These are phyloP conservation scores for Rhinoderma darwinii DNA, from an alignment of 2,113 vertebrate genomes.

Conservation along the genomic window DNA sequence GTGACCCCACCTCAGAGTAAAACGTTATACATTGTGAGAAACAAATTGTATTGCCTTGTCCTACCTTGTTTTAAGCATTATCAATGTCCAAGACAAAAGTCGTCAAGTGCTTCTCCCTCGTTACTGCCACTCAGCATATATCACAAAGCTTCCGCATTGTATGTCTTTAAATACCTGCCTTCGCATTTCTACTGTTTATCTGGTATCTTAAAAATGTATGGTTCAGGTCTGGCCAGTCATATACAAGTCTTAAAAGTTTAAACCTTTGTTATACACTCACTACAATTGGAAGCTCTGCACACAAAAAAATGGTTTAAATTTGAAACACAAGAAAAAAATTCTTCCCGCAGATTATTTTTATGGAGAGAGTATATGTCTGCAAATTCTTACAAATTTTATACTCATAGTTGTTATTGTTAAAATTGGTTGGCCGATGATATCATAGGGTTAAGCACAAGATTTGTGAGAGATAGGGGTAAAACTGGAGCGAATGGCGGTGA, in stretches of 20 bases:
- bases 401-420: neutral
- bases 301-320: neutral
- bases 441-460: neutral
- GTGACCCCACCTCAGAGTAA: neutral
- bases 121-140: conserved; percentile 17
- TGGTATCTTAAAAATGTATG: conserved; percentile 39
- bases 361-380: neutral
- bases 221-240: neutral
- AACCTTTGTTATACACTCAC: neutral
- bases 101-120: neutral
- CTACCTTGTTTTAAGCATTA: conserved; percentile 35
- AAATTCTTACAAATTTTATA: neutral
- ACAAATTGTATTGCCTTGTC: neutral
- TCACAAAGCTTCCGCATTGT: conserved; percentile 34
- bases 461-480: too few relatives aligned
- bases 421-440: neutral
- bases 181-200: neutral
- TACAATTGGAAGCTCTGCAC: neutral
- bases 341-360: neutral
- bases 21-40: neutral
- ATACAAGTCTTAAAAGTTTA: neutral
- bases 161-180: conserved; percentile 29
- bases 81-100: neutral
- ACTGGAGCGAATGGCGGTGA: too few relatives aligned
- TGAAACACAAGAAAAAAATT: neutral